phyloP scores from a whole-genome alignment of 2,113 vertebrate species.

The Nothocercus julius region DNA sequence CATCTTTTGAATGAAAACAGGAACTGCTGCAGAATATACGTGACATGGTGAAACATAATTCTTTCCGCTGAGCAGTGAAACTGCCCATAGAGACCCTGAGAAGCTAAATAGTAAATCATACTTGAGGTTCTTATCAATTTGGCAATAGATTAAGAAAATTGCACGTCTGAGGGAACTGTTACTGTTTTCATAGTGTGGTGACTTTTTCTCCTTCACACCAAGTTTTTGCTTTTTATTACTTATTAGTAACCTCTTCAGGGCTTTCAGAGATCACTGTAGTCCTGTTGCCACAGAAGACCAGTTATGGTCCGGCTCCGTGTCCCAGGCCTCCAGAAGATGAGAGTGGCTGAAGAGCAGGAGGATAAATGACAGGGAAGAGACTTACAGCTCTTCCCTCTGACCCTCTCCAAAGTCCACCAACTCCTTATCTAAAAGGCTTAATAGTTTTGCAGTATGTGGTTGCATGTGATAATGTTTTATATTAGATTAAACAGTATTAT shows the following conservation, averaged over 20 bases:
- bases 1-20: neutral
- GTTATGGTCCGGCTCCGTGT: neutral
- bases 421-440: neutral
- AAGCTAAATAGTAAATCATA: slow-evolving; percentile 21
- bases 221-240: slow-evolving; percentile 10
- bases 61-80: slow-evolving; percentile 14
- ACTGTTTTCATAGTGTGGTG: neutral
- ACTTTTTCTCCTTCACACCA: neutral
- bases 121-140: neutral
- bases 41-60: neutral
- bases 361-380: neutral
- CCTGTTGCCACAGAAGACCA: neutral
- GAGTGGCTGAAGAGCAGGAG: neutral
- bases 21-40: neutral
- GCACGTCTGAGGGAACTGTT: neutral
- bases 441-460: neutral
- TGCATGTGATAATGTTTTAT: neutral
- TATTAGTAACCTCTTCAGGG: neutral
- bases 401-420: neutral
- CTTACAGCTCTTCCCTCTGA: neutral
- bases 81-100: neutral
- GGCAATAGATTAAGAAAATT: neutral
- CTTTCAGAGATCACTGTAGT: neutral
- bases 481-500: neutral
- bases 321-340: neutral